Evolutionary conservation across 1,140 invertebrate species (phyloP).

Genomic region (Akabosia matsudoensis): DNA sequence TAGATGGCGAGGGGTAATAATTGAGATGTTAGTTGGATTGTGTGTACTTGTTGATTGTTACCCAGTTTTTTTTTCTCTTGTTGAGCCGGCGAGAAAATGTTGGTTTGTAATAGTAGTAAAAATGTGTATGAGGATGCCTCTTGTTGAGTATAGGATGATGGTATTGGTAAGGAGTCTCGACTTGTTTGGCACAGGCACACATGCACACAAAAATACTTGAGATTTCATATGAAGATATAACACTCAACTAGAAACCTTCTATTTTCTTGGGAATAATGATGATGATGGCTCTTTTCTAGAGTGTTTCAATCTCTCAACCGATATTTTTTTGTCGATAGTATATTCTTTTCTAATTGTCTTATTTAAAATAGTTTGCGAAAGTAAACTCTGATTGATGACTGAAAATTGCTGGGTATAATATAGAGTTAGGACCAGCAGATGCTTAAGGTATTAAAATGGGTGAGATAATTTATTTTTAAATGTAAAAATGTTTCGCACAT

Average conservation of each 20-base stretch:
- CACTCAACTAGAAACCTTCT: background rate
- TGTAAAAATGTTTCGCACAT: no score
- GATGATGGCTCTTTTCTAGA: background rate
- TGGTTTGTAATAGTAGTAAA: background rate
- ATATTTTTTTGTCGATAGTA: no score
- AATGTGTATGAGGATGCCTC: background rate
- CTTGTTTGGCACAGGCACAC: background rate
- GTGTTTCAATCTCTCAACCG: background rate
- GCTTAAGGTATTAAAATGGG: no score
- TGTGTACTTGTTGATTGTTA: slow-evolving; percentile 14
- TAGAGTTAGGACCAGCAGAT: no score
- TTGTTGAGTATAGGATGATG: background rate
- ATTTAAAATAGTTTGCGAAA: no score
- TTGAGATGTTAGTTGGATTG: slow-evolving; percentile 1
- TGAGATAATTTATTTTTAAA: no score
- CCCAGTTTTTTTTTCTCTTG: background rate
- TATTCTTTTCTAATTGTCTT: no score
- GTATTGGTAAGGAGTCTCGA: background rate
- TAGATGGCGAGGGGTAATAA: background rate
- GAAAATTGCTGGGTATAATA: no score
- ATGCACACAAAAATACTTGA: background rate
- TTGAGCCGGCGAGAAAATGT: background rate
- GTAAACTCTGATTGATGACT: no score
- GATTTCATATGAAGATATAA: slow-evolving; percentile 4
- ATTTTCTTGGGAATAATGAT: background rate